These are phyloP conservation scores for Python bivittatus DNA, from an alignment of 2,113 vertebrate species.

Conservation along the genomic window DNA sequence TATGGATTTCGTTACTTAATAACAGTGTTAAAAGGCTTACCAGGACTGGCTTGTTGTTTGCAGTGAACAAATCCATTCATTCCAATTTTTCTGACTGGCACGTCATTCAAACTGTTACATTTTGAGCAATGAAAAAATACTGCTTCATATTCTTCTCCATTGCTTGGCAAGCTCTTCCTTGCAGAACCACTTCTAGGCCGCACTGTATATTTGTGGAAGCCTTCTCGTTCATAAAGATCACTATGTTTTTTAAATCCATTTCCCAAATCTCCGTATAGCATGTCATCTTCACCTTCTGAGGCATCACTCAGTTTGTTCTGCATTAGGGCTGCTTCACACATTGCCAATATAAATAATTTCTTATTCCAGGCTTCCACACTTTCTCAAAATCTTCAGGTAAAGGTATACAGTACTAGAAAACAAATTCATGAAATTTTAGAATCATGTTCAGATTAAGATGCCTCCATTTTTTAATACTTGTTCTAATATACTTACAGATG, in stretches of 20 bases:
- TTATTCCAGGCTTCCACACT: neutral
- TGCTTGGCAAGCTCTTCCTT: conserved; percentile 25
- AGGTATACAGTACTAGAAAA: neutral
- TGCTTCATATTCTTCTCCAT: conserved; percentile 45
- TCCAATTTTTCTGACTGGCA: conserved; percentile 28
- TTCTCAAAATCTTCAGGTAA: neutral
- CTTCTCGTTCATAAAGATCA: conserved; percentile 51
- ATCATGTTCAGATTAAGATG: neutral
- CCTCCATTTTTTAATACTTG: neutral
- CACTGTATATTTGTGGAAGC: neutral
- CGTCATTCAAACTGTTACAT: conserved; percentile 36
- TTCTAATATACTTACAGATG: rapidly evolving
- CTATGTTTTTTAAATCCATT: conserved; percentile 77
- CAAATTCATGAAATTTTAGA: neutral
- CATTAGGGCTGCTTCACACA: conserved; percentile 37
- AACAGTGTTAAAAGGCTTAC: conserved; percentile 63
- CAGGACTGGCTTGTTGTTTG: conserved; percentile 47
- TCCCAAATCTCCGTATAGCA: conserved; percentile 86
- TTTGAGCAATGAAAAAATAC: conserved; percentile 50
- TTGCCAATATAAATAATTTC: neutral
- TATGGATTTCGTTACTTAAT: neutral
- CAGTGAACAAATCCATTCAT: conserved; percentile 2
- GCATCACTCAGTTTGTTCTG: conserved; percentile 15
- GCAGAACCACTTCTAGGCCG: conserved; percentile 56
- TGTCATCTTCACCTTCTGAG: conserved; percentile 76